phyloP scores from a whole-genome alignment of 2,113 vertebrate species.

The Tachysurus fulvidraco region DNA sequence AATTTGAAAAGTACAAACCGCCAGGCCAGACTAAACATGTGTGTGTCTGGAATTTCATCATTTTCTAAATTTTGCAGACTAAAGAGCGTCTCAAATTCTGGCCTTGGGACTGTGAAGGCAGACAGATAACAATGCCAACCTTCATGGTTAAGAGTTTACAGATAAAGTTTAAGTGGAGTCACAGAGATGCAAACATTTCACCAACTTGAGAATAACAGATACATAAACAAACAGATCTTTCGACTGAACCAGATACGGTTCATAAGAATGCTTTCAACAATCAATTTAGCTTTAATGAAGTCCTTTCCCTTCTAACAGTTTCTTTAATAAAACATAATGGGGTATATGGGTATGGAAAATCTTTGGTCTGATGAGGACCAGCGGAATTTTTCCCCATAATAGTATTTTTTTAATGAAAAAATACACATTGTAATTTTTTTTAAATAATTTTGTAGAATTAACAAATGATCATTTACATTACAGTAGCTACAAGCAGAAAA shows the following conservation, averaged over 20 bases:
- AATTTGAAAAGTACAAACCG: constrained; percentile 2
- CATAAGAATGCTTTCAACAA: not conserved
- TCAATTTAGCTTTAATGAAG: not conserved
- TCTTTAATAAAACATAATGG: not conserved
- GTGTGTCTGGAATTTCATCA: constrained; percentile 22
- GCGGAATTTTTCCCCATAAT: not conserved
- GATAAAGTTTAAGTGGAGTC: not conserved
- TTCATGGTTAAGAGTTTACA: constrained; percentile 14
- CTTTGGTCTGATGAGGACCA: not conserved
- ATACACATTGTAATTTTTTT: not conserved
- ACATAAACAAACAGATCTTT: not conserved
- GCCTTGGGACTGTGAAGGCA: constrained; percentile 36
- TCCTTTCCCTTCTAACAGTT: not conserved
- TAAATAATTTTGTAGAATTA: not conserved
- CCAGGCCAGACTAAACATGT: constrained; percentile 46
- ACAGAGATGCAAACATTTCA: not conserved
- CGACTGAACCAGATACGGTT: not conserved
- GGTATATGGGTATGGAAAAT: not conserved
- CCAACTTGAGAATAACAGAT: not conserved
- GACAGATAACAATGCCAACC: constrained; percentile 37
- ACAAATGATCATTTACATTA: not conserved
- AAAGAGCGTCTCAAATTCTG: constrained; percentile 42
- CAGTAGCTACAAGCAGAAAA: not conserved
- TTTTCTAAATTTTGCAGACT: not conserved
- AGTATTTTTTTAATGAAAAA: not conserved